Base-by-base conservation (phyloP, 2,797 vertebrate species). In the Rhinella marina region DNA sequence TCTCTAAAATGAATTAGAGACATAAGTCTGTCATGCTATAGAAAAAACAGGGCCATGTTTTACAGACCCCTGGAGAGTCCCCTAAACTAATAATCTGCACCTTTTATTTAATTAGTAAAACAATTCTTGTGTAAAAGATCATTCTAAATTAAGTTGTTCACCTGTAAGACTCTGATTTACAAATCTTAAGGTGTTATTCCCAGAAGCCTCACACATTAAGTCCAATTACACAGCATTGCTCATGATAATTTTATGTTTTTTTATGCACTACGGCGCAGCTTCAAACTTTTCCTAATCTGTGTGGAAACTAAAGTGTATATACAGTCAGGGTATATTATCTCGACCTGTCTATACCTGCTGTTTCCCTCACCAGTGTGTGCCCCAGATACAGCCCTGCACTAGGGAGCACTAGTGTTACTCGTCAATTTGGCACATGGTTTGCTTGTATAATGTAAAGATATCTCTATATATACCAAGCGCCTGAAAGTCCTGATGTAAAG, bases 21-120 rank as follows among this genome's bases (percentile, higher is more conserved):
- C 29, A 21, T 23, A 50, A 75, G 23, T 75, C 41, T 56, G 9
- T 7, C 54, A 41, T 48, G 70, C 17, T 1, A 27, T 8, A 62
- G n/a, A 57, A 1, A n/a, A 80, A 79, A 59, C 4, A 29, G 77
- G 77, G 77, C 56, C 79, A 81, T 14, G 79, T 62, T 12, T 48
- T 62, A 13, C 10, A 62, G 29, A 62, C 19, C 79, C 57, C 59
- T 81, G 7, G 59, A 25, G 59, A 81, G 10, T 29, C 13, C 25
- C 3, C 54, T 62, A 64, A 81, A 48, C 21, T 62, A 81, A 62
- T 48, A 81, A n/a, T 50, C 79, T 41, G 29, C 21, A n/a, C 23
- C n/a, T 62, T 80, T 16, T 25, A 62, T 48, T 81, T 81, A 81
- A 81, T 80, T 64, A 81, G 79, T 80, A 62, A 61, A 32, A 16